Base-by-base conservation (phyloP, 2,888 invertebrate genomes). In the Hermaeophaga mercurialis region DNA sequence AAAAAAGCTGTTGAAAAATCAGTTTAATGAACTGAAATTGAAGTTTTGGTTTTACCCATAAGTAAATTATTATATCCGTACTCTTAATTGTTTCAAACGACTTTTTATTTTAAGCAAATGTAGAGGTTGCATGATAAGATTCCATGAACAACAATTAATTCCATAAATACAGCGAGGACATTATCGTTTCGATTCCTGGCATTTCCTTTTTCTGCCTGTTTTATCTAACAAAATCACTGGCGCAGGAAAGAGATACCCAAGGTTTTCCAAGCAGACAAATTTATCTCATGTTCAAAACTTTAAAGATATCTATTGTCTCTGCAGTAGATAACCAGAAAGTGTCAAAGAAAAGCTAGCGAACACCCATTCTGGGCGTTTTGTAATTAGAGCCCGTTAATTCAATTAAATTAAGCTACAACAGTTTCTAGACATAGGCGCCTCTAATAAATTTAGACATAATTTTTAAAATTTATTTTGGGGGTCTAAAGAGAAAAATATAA, bases 321-420 rank as follows among this genome's bases (percentile, higher is more conserved):
- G 50, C 44, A 47, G 41, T 52, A 52, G 56, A 54, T 59, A 61
- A 58, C 53, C 44, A 55, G 53, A 59, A 54, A 58, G 56, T 58
- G 62, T 56, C 55, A 54, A 56, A 49, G 46, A 58, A 56, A 56
- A 56, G 56, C 56, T 50, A 56, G 56, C 45, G 36, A 58, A 61
- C 44, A 50, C 53, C 45, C 52, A 46, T 54, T 49, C 54, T 56
- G 53, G 55, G 38, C 52, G 54, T 47, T 53, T 41, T 36, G 49
- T 59, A 61, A 65, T 63, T 61, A 61, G 54, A 60, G 56, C 48
- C 54, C 64, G 61, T 59, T 63, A 65, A 62, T 63, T 65, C 59
- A 58, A 65, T 65, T 63, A 62, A 54, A 61, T 31, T 62, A 62
- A 62, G 58, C 57, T 58, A 61, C 57, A 54, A 36, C 39, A 53